A percentile compares a stretch with the other conserved stretches of the same genome.
Evolutionary conservation across 2,888 invertebrate genomes (phyloP).

Genomic region (Panorpa germanica): DNA sequence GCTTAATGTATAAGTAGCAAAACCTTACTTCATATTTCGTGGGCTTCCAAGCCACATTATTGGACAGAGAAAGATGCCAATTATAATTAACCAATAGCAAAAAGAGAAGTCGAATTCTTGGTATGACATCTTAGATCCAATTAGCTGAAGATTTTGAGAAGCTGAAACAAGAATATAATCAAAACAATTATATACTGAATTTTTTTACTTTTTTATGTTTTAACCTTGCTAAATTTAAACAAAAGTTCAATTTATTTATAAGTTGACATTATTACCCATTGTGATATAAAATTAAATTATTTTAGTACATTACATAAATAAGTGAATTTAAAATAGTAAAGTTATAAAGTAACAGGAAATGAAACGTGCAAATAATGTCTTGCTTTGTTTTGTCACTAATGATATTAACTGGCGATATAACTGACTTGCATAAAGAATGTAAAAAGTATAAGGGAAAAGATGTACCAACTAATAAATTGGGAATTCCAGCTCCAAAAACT

Average conservation of each 20-base stretch:
- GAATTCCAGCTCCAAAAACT: constrained; percentile 59
- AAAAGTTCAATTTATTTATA: too few relatives aligned
- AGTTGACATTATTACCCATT: too few relatives aligned
- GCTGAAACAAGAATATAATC: constrained; percentile 27
- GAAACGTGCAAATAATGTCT: neutral
- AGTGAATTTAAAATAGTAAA: constrained; percentile 6
- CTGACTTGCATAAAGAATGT: constrained; percentile 1
- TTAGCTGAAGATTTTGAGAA: constrained; percentile 58
- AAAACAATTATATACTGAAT: neutral
- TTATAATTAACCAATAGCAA: constrained; percentile 66
- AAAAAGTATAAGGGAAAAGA: constrained; percentile 6
- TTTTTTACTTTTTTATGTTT: constrained; percentile 2
- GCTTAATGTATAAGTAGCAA: constrained; percentile 13
- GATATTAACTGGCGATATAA: neutral
- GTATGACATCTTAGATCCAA: constrained; percentile 49
- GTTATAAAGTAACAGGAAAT: constrained; percentile 6
- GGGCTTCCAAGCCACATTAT: constrained; percentile 80
- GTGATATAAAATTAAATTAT: too few relatives aligned
- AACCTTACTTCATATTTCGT: constrained; percentile 72
- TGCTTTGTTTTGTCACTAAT: neutral
- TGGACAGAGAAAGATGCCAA: constrained; percentile 57
- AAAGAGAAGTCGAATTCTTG: constrained; percentile 48
- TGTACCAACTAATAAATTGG: constrained; percentile 60
- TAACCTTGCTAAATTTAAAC: too few relatives aligned
- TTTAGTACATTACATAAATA: constrained; percentile 1